These are phyloP conservation scores for Hydriomena furcata DNA, from an alignment of 2,888 invertebrate genomes.

Conservation along the genomic window DNA sequence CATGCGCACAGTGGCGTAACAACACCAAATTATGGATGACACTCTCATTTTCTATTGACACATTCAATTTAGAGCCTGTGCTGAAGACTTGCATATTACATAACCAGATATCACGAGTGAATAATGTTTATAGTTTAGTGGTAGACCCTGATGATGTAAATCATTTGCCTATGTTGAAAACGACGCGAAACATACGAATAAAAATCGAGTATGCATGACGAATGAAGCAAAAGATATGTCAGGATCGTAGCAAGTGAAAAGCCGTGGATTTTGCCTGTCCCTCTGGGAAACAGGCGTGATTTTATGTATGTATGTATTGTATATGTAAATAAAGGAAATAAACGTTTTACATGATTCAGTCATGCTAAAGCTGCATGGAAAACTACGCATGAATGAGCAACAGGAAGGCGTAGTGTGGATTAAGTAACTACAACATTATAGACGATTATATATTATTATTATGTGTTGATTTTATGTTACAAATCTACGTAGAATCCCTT, in stretches of 20 bases:
- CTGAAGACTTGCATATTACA: constrained; percentile 37
- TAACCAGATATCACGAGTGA: constrained; percentile 28
- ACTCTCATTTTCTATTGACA: constrained; percentile 73
- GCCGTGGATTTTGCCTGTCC: too few species aligned
- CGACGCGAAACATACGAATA: not conserved
- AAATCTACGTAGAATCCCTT: too few species aligned
- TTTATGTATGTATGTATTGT: not conserved
- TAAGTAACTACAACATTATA: too few species aligned
- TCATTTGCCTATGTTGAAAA: not conserved
- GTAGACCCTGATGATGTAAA: too few species aligned
- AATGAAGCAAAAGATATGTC: too few species aligned
- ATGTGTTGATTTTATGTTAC: too few species aligned
- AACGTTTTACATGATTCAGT: constrained; percentile 30
- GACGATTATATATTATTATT: too few species aligned
- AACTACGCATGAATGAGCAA: constrained; percentile 29
- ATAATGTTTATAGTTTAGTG: too few species aligned
- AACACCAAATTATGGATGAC: constrained; percentile 53
- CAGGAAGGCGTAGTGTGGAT: constrained; percentile 31
- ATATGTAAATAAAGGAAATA: constrained; percentile 32
- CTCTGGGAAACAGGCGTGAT: too few species aligned
- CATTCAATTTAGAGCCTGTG: constrained; percentile 46
- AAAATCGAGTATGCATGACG: too few species aligned
- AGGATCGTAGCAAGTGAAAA: too few species aligned
- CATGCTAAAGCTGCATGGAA: constrained; percentile 34
- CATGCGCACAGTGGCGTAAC: constrained; percentile 58